These are phyloP conservation scores for Cydia strobilella DNA, from an alignment of 1,140 invertebrate genomes.

Conservation along the genomic window DNA sequence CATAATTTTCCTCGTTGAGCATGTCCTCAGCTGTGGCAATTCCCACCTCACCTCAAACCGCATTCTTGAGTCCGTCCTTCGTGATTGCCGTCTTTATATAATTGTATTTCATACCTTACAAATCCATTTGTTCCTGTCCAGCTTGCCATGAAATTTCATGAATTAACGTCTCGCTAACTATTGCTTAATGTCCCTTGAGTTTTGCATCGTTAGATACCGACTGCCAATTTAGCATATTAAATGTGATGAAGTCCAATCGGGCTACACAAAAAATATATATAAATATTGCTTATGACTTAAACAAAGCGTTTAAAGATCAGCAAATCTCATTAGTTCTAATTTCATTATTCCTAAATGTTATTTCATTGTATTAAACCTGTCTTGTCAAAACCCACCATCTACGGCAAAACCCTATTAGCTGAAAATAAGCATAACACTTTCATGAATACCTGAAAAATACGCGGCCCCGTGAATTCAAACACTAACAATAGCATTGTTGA, in stretches of 20 bases:
- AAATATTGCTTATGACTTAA: background rate
- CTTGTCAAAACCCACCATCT: background rate
- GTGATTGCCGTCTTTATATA: no score
- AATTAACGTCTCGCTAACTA: slow-evolving; percentile 24
- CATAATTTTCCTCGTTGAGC: no score
- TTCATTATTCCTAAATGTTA: background rate
- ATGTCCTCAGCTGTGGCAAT: no score
- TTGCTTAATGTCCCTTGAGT: slow-evolving; percentile 29
- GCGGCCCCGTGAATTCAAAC: background rate
- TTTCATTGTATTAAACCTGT: background rate
- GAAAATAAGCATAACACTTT: background rate
- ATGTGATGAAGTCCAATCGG: background rate
- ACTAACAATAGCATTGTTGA: slow-evolving; percentile 26
- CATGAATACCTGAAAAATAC: background rate
- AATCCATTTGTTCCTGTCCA: slow-evolving; percentile 17
- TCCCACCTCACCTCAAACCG: no score
- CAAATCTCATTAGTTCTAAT: background rate
- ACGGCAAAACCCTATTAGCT: background rate
- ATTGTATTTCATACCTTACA: no score
- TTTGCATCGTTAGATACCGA: slow-evolving; percentile 2
- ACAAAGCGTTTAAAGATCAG: background rate
- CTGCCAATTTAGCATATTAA: slow-evolving; percentile 1
- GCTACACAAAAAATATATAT: background rate
- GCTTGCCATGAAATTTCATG: background rate
- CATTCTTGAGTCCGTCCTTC: no score